These are phyloP conservation scores for Apogon talboti DNA, from an alignment of 2,797 vertebrate genomes.

Conservation along the genomic window DNA sequence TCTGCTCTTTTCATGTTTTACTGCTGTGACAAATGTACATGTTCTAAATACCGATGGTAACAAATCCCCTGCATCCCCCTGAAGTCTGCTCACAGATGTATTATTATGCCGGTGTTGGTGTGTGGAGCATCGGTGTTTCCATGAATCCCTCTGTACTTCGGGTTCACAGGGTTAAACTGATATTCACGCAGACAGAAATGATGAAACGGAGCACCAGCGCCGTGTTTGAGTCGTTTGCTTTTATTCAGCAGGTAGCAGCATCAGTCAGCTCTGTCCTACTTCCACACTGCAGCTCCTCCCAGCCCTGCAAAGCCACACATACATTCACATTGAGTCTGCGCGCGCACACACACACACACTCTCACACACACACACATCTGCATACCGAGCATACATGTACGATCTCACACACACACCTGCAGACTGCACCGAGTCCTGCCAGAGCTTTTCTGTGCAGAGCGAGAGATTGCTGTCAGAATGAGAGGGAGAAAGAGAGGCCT, in stretches of 20 bases:
- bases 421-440: conserved; percentile 8
- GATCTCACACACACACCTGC: conserved; percentile 15
- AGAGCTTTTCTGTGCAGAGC: conserved; percentile 3
- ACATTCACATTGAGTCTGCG: conserved; percentile 9
- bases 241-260: conserved; percentile 78
- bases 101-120: not conserved
- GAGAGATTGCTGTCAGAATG: not conserved
- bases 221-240: conserved; percentile 66
- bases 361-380: conserved; percentile 11
- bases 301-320: conserved; percentile 24
- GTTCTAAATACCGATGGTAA: too few species aligned
- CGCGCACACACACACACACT: conserved; percentile 5
- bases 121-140: not conserved
- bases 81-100: too few species aligned
- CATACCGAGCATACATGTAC: conserved; percentile 26
- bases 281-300: conserved; percentile 47
- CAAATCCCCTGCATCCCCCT: too few species aligned
- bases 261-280: conserved; percentile 69
- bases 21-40: too few species aligned
- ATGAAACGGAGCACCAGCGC: conserved; percentile 27
- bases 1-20: too few species aligned
- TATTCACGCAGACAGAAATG: conserved; percentile 19
- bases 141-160: conserved; percentile 3
- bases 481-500: conserved; percentile 10
- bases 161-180: conserved; percentile 11